These are phyloP conservation scores for Macroramphosus scolopax DNA, from an alignment of 2,797 vertebrate species.

Conservation along the genomic window DNA sequence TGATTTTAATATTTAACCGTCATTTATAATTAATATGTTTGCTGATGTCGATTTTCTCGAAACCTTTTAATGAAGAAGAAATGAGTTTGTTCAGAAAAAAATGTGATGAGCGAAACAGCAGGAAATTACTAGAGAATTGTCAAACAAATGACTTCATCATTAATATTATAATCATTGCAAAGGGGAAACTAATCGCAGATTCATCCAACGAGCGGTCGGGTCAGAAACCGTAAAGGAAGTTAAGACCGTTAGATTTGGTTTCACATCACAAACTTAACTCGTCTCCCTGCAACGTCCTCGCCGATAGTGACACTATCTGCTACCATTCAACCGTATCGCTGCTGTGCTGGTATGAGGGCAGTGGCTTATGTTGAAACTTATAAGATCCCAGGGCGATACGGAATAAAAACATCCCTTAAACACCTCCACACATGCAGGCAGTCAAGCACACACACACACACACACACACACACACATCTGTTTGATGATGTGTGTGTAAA, in stretches of 20 bases:
- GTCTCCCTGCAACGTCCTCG: constrained; percentile 35
- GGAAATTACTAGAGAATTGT: no score
- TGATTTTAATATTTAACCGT: no score
- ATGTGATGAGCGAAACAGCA: no score
- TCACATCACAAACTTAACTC: constrained; percentile 32
- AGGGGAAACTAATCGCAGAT: no score
- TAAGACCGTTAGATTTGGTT: constrained; percentile 27
- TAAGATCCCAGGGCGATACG: constrained; percentile 36
- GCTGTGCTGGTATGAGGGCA: constrained; percentile 28
- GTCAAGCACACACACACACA: constrained; percentile 3
- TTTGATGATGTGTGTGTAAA: constrained; percentile 27
- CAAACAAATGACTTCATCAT: no score
- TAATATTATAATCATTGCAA: no score
- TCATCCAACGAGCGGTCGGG: no score
- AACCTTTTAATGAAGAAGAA: no score
- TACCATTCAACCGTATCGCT: constrained; percentile 18
- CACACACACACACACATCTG: constrained; percentile 6
- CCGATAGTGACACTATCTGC: constrained; percentile 31
- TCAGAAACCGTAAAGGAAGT: no score
- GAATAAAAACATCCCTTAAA: constrained; percentile 42
- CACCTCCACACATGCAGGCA: constrained; percentile 3
- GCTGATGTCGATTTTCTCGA: no score
- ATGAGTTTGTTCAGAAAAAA: no score
- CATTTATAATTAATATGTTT: no score
- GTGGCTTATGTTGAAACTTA: constrained; percentile 38